These are phyloP conservation scores for Paralvinella palmiformis DNA, from an alignment of 1,140 invertebrate genomes.

Conservation along the genomic window DNA sequence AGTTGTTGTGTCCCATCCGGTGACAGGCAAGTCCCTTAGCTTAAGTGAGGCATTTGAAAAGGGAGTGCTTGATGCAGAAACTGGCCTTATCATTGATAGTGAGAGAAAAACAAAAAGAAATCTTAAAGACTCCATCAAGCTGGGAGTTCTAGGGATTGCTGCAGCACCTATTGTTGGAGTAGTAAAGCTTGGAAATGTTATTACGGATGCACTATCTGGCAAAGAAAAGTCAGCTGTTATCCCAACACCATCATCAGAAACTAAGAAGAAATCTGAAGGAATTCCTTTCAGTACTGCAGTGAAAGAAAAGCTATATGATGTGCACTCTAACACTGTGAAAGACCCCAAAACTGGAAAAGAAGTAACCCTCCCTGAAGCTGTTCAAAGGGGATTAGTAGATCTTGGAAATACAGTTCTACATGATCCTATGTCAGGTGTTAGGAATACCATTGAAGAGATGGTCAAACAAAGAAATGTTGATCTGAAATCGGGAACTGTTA, in stretches of 20 bases:
- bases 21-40: constrained; percentile 70
- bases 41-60: constrained; percentile 68
- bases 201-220: no score
- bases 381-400: constrained; percentile 58
- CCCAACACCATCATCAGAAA: no score
- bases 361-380: constrained; percentile 60
- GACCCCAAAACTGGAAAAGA: constrained; percentile 50
- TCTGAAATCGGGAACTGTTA: constrained; percentile 59
- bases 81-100: constrained; percentile 53
- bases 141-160: not conserved
- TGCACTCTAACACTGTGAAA: constrained; percentile 75
- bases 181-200: not conserved
- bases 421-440: constrained; percentile 55
- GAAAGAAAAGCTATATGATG: constrained; percentile 55
- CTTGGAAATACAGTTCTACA: constrained; percentile 50
- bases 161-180: not conserved
- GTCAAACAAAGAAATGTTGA: constrained; percentile 45
- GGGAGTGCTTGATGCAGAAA: constrained; percentile 71
- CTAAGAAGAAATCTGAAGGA: no score
- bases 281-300: constrained; percentile 40
- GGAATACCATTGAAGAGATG: constrained; percentile 1
- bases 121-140: not conserved
- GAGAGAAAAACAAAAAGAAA: constrained; percentile 31
- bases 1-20: constrained; percentile 46
- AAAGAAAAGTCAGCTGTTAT: no score